These are phyloP conservation scores for Poecilia picta DNA, from an alignment of 2,797 vertebrate species.

Conservation along the genomic window DNA sequence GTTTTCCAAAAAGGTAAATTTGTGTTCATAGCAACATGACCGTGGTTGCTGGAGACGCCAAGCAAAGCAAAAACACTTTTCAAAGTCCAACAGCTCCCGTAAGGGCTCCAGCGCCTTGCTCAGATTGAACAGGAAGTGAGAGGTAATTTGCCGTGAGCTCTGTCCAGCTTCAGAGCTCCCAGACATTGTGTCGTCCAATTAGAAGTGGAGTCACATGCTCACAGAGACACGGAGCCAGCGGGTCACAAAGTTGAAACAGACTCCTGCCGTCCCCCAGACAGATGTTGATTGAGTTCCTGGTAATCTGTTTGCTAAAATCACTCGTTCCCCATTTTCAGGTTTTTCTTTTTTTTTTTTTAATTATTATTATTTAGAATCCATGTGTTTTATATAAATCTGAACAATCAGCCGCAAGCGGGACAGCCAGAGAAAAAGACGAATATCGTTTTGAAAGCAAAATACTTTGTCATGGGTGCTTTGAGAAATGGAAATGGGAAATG, in stretches of 20 bases:
- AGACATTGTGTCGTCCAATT: conserved; percentile 79
- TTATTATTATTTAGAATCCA: conserved; percentile 23
- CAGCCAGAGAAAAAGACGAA: conserved; percentile 44
- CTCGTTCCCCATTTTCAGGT: conserved; percentile 47
- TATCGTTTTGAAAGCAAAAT: conserved; percentile 65
- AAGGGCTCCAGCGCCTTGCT: conserved; percentile 65
- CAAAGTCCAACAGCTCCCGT: conserved; percentile 77
- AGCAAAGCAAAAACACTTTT: conserved; percentile 80
- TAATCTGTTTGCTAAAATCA: conserved; percentile 62
- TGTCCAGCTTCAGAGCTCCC: conserved; percentile 77
- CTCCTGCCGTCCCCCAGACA: conserved; percentile 68
- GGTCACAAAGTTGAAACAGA: conserved; percentile 75
- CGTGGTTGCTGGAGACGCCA: conserved; percentile 70
- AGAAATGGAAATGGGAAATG: conserved; percentile 59
- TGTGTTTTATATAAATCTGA: conserved; percentile 65
- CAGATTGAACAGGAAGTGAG: conserved; percentile 78
- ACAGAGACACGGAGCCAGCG: conserved; percentile 54
- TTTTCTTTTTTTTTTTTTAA: neutral
- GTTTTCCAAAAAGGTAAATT: conserved; percentile 60
- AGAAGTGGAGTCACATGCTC: conserved; percentile 64
- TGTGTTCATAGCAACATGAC: conserved; percentile 72
- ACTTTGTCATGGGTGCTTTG: conserved; percentile 54
- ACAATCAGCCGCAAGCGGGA: conserved; percentile 55
- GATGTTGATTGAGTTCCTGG: conserved; percentile 68
- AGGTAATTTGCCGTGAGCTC: conserved; percentile 79